A percentile compares a stretch with the other conserved stretches of the same genome.
These are phyloP conservation scores for Prionailurus viverrinus DNA, from an alignment of 2,113 vertebrate species.

Conservation along the genomic window DNA sequence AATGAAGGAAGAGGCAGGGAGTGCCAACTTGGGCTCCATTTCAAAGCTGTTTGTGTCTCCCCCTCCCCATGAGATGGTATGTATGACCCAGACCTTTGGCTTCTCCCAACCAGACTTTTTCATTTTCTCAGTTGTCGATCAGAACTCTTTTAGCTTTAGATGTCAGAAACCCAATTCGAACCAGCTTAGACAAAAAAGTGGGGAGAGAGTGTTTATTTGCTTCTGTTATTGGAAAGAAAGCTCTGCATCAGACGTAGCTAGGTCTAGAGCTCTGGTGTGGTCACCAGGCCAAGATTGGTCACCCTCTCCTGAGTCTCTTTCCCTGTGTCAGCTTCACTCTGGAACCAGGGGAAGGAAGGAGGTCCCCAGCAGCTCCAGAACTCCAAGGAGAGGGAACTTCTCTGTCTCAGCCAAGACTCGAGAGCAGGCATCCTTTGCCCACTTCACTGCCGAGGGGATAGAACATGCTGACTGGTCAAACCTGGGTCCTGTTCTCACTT, in stretches of 20 bases:
- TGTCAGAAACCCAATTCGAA: neutral
- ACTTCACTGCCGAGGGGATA: neutral
- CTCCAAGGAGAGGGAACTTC: neutral
- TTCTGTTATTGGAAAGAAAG: neutral
- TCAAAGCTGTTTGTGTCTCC: neutral
- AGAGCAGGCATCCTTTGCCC: neutral
- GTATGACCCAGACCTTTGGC: neutral
- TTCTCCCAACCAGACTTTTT: neutral
- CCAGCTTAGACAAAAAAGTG: neutral
- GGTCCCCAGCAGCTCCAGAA: neutral
- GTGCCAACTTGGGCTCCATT: neutral
- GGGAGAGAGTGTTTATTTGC: neutral
- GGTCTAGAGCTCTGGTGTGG: neutral
- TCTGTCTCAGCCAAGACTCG: neutral
- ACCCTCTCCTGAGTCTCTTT: neutral
- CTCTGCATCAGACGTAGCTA: neutral
- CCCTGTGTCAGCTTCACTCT: neutral
- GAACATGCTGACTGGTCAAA: rapidly evolving
- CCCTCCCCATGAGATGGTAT: rapidly evolving
- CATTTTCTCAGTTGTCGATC: neutral
- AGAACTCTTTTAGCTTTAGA: neutral
- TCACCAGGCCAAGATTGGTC: neutral
- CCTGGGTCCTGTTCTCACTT: neutral
- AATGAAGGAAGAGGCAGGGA: neutral
- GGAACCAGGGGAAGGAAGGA: neutral